A percentile compares a stretch with the other conserved stretches of the same genome.
These are phyloP conservation scores for Turritopsis dohrnii DNA, from an alignment of 30 jellyfish, hydroid and myxozoan genomes.

Conservation along the genomic window DNA sequence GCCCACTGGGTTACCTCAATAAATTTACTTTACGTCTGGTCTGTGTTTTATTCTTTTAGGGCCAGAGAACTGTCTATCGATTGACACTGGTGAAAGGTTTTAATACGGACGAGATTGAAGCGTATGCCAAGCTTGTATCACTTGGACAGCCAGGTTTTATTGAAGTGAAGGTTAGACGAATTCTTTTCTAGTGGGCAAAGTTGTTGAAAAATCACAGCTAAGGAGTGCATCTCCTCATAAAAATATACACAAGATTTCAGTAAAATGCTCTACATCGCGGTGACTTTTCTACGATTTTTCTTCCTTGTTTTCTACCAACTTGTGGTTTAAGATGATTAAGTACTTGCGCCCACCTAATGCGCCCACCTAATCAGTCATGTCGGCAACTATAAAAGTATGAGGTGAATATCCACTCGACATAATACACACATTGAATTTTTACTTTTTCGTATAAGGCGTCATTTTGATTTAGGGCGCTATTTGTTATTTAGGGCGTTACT, in stretches of 20 bases:
- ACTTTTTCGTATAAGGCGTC: background rate
- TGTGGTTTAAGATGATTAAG: no score
- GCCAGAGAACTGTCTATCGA: constrained; percentile 97
- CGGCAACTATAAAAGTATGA: no score
- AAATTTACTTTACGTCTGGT: background rate
- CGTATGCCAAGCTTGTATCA: constrained; percentile 79
- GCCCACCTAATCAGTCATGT: no score
- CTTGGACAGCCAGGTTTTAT: constrained; percentile 97
- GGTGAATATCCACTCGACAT: no score
- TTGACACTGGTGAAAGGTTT: constrained; percentile 90
- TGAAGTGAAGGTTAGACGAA: constrained; percentile 82
- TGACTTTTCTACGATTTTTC: no score
- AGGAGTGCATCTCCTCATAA: background rate
- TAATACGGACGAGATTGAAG: constrained; percentile 81
- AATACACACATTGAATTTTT: no score
- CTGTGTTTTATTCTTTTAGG: constrained; percentile 33
- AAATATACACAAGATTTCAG: background rate
- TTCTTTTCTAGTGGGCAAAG: no score
- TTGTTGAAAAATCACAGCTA: no score
- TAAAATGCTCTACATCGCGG: no score
- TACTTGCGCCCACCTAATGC: no score
- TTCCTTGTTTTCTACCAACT: no score
- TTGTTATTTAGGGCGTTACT: constrained; percentile 76
- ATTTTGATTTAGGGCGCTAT: background rate
- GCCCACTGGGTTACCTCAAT: no score